These are phyloP conservation scores for Aramus guarauna DNA, from an alignment of 2,113 vertebrate genomes.

Conservation along the genomic window DNA sequence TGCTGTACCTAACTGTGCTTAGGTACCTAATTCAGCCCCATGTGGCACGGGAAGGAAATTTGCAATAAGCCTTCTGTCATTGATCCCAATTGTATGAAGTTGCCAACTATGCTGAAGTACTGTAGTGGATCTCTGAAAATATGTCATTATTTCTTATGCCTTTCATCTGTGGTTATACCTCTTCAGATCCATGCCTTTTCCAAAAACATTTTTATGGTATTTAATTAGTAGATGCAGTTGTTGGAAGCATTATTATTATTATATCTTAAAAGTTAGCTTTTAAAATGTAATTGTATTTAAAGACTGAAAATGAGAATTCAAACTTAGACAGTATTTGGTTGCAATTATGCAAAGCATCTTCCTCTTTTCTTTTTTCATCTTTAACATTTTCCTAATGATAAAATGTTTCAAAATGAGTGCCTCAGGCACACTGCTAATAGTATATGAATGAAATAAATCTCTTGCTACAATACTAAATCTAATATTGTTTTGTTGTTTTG, in stretches of 20 bases:
- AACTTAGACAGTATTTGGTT: neutral
- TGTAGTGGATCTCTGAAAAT: neutral
- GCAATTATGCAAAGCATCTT: neutral
- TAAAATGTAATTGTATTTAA: neutral
- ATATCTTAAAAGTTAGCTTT: neutral
- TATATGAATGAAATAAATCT: slow-evolving; percentile 26
- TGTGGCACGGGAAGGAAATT: neutral
- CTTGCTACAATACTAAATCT: neutral
- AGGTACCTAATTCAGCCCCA: neutral
- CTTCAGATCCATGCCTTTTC: neutral
- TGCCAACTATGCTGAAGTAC: neutral
- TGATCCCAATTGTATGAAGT: neutral
- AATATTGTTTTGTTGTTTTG: slow-evolving; percentile 3
- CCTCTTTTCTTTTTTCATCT: neutral
- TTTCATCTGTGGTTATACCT: neutral
- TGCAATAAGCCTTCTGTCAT: neutral
- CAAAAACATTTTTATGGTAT: neutral
- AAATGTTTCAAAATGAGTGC: neutral
- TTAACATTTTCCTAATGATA: neutral
- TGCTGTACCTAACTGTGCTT: neutral
- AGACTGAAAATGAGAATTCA: slow-evolving; percentile 25
- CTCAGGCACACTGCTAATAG: neutral
- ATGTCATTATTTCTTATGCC: neutral
- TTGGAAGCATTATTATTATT: neutral
- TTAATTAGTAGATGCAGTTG: neutral